Evolutionary conservation across 2,888 invertebrate species (phyloP).

Genomic region (Steinernema carpocapsae): DNA sequence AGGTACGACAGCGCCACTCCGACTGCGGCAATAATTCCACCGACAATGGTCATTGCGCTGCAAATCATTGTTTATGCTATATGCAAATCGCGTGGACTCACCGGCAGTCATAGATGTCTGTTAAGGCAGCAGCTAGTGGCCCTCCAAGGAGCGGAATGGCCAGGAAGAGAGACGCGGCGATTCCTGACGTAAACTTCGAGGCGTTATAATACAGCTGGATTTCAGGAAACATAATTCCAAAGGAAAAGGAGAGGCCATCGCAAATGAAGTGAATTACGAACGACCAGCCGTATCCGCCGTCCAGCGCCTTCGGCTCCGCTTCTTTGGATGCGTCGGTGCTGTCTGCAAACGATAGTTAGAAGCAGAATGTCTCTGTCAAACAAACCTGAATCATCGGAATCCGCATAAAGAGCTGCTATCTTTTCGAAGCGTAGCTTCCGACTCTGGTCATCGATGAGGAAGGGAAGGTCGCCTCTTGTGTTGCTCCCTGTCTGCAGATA

Average conservation of each 20-base stretch:
- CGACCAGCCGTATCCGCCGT: slow-evolving; percentile 80
- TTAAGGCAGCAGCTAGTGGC: slow-evolving; percentile 72
- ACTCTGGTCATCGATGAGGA: neutral
- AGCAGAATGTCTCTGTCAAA: neutral
- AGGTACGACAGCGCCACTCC: slow-evolving; percentile 74
- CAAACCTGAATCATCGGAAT: neutral
- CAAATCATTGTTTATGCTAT: neutral
- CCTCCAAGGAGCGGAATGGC: slow-evolving; percentile 86
- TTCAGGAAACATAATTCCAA: slow-evolving; percentile 86
- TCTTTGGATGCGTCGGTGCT: slow-evolving; percentile 9
- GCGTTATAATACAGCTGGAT: slow-evolving; percentile 84
- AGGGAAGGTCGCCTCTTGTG: neutral
- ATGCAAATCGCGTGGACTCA: too few species aligned
- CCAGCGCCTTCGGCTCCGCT: slow-evolving; percentile 38
- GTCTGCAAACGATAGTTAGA: neutral
- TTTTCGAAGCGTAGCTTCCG: slow-evolving; percentile 11
- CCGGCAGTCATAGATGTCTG: slow-evolving; percentile 49
- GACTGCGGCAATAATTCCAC: slow-evolving; percentile 39
- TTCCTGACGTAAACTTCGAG: slow-evolving; percentile 84
- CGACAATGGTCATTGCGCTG: slow-evolving; percentile 42
- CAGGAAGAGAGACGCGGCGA: slow-evolving; percentile 88
- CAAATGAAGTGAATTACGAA: slow-evolving; percentile 88
- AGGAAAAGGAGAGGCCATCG: slow-evolving; percentile 89
- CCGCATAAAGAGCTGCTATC: neutral
- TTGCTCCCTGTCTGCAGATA: neutral